phyloP scores from a whole-genome alignment of 2,113 vertebrate species.

The Callopanchax toddi region DNA sequence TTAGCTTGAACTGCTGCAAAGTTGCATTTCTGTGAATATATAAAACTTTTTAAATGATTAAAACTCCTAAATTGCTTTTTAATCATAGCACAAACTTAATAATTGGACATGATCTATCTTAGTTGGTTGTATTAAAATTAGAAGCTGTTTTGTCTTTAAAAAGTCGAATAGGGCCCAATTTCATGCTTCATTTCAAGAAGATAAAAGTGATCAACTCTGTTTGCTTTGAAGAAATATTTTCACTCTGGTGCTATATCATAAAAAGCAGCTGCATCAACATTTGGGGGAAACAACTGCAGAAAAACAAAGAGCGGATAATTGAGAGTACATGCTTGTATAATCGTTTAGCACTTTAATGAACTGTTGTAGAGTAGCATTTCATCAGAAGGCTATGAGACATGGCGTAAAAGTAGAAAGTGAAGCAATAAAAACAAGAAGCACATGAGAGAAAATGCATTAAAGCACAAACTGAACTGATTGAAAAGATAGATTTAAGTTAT shows the following conservation, averaged over 20 bases:
- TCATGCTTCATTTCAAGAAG: slow-evolving; percentile 1
- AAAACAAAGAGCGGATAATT: slow-evolving; percentile 13
- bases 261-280: background rate
- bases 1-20: background rate
- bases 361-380: slow-evolving; percentile 1
- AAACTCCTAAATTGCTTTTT: background rate
- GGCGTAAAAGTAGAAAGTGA: slow-evolving; percentile 37
- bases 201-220: background rate
- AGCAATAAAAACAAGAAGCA: slow-evolving; percentile 40
- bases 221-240: background rate
- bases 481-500: slow-evolving; percentile 43
- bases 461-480: slow-evolving; percentile 33
- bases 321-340: background rate
- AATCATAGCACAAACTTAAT: background rate
- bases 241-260: background rate
- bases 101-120: background rate
- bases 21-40: background rate
- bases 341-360: slow-evolving; percentile 1
- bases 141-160: background rate
- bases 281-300: background rate
- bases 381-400: background rate
- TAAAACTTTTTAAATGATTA: background rate
- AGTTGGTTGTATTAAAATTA: background rate
- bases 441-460: slow-evolving; percentile 38
- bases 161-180: background rate